phyloP scores from a whole-genome alignment of 2,888 invertebrate species.

The Xylota sylvarum region DNA sequence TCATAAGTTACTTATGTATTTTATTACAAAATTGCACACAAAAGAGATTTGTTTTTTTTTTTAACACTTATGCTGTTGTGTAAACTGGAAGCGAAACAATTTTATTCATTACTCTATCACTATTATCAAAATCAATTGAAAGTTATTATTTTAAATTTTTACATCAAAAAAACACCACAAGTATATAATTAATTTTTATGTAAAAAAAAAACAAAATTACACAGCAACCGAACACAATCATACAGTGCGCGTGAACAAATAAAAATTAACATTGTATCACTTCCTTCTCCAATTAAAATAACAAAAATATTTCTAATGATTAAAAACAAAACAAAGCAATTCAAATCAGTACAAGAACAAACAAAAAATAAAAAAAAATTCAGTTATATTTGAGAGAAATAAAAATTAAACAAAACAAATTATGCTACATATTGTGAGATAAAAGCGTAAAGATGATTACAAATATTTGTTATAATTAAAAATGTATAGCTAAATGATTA shows the following conservation, averaged over 20 bases:
- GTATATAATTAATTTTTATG: neutral
- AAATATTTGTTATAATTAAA: constrained; percentile 12
- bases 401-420: constrained; percentile 35
- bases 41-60: constrained; percentile 17
- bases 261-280: constrained; percentile 12
- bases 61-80: constrained; percentile 56
- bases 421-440: constrained; percentile 56
- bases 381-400: constrained; percentile 27
- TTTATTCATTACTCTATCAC: constrained; percentile 38
- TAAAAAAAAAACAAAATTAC: constrained; percentile 3
- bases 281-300: constrained; percentile 19
- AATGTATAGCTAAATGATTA: constrained; percentile 15
- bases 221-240: constrained; percentile 53
- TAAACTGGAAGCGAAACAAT: constrained; percentile 58
- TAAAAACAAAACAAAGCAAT: constrained; percentile 13
- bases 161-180: constrained; percentile 38
- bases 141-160: constrained; percentile 21
- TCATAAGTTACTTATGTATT: constrained; percentile 11
- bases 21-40: constrained; percentile 48
- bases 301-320: neutral
- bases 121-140: constrained; percentile 7
- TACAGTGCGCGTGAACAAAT: constrained; percentile 10
- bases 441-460: constrained; percentile 58
- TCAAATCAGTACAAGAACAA: constrained; percentile 29
- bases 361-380: neutral